Evolutionary conservation across 64 coral and sea anemone species (phyloP), one percentile per base, ranked within the genome.

Genomic region (Dendronephthya gigantea): DNA sequence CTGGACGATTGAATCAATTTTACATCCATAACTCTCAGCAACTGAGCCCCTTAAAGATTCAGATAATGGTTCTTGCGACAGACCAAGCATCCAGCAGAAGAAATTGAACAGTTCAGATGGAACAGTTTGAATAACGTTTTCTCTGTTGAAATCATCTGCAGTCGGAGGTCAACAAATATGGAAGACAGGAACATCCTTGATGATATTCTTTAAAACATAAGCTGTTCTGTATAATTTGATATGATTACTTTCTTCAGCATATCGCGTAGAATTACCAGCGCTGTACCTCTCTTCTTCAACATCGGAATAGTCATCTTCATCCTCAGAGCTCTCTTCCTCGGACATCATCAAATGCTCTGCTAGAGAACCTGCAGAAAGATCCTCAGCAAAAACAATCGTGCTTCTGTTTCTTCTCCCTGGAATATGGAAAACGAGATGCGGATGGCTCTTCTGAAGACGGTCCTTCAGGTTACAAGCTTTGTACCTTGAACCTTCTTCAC

Each of bases 101-200:
- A 79, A 79, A 39, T 79, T 79, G 36, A 79, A 79, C 72, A 79
- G 37, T 79, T 79, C 72, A 79, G 72, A 35, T 79, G 72, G 31
- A 39, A 79, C 72, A 79, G 29, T 79, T 35, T 39, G 72, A 79
- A 79, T 0, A 79, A 79, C 7, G 34, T 29, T 1, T 79, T 0
- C 72, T 10, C 36, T 79, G 72, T 79, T 79, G 12, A 79, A 79
- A 79, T 79, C 36, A 79, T 37, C 31, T 39, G 72, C 72, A 79
- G 72, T 79, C 0, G 15, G 10, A 12, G 12, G 72, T 33, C 72
- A 79, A 79, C 15, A 11, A 39, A 33, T 79, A 79, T 79, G 37
- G 72, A 79, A 79, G 32, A 79, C 36, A 39, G 72, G 72, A 79
- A 39, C 72, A 39, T 36, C 72, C 32, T 79, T 79, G 31, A 79